Percentiles rank a stretch among this genome's conserved stretches.
Evolutionary conservation across 2,113 vertebrate species (phyloP).

Genomic region (Hylia prasina): DNA sequence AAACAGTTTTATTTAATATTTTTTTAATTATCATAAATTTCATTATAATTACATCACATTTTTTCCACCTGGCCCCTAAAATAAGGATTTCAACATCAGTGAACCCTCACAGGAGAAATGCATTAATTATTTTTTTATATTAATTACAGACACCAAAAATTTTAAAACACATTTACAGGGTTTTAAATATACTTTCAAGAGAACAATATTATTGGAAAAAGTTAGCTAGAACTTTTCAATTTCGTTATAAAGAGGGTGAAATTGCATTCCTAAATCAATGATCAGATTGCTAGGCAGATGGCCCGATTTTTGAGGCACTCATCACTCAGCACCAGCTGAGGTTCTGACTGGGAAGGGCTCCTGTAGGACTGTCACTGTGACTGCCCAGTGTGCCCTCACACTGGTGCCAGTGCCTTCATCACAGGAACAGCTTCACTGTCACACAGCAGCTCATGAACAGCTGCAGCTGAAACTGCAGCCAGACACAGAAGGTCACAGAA

Average conservation of each 20-base stretch:
- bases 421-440: neutral
- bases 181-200: neutral
- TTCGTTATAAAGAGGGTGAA: neutral
- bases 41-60: neutral
- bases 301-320: neutral
- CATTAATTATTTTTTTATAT: neutral
- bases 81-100: neutral
- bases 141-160: neutral
- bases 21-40: neutral
- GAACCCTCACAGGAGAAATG: neutral
- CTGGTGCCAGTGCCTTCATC: neutral
- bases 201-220: neutral
- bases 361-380: neutral
- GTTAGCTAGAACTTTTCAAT: neutral
- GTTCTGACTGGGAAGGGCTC: neutral
- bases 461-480: neutral
- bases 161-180: neutral
- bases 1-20: neutral
- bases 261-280: neutral
- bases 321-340: neutral
- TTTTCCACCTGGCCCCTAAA: neutral
- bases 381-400: neutral
- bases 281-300: neutral
- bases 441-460: neutral
- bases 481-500: neutral